phyloP scores from a whole-genome alignment of 2,888 invertebrate species.

The Ametastegia equiseti region DNA sequence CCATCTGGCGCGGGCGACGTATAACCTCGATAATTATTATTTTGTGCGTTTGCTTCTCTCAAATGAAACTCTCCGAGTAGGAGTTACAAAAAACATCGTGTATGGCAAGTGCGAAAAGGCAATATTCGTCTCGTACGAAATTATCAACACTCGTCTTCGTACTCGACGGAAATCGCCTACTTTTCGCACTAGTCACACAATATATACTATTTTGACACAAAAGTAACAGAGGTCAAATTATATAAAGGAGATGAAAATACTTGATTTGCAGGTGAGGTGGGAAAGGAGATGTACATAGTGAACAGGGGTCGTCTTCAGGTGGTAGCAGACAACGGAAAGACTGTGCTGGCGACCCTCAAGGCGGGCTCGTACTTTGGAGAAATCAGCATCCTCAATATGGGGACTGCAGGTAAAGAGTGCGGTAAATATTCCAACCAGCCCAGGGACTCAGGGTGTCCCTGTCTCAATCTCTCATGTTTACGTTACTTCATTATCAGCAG shows the following conservation, averaged over 20 bases:
- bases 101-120: too few species aligned
- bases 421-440: slow-evolving; percentile 89
- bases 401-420: slow-evolving; percentile 98
- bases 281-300: slow-evolving; percentile 99
- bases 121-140: too few species aligned
- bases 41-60: too few species aligned
- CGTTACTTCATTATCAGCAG: slow-evolving; percentile 44
- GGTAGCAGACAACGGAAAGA: slow-evolving; percentile 96
- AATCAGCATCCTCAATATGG: slow-evolving; percentile 99
- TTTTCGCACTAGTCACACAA: too few species aligned
- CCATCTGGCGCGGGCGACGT: too few species aligned
- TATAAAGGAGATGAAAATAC: background rate
- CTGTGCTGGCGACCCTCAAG: slow-evolving; percentile 97
- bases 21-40: too few species aligned
- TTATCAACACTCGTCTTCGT: too few species aligned
- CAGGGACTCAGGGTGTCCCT: slow-evolving; percentile 56
- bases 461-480: slow-evolving; percentile 46
- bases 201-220: too few species aligned
- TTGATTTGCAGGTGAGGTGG: slow-evolving; percentile 92
- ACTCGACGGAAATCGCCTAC: too few species aligned
- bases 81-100: too few species aligned
- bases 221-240: background rate
- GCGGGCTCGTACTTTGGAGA: slow-evolving; percentile 99
- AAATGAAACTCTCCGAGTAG: too few species aligned
- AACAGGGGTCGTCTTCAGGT: slow-evolving; percentile 97